Conservation (phyloP, 2,888 invertebrate species). For the Hemaris fuciformis region DNA sequence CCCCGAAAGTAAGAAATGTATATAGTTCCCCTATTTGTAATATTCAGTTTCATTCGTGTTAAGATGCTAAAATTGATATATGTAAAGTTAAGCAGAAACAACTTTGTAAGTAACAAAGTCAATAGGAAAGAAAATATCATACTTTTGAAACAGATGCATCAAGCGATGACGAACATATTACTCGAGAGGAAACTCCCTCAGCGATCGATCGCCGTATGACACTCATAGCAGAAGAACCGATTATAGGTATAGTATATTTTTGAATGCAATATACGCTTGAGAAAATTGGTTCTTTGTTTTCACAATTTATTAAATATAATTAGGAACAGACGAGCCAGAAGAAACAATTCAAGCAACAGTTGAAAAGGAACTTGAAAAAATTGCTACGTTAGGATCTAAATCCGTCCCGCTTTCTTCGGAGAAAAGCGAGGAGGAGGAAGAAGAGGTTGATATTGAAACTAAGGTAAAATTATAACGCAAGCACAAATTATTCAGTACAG, state of each 20-base stretch:
- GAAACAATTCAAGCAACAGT: background rate
- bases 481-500: background rate
- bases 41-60: background rate
- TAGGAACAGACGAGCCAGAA: background rate
- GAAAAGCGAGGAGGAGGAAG: slow-evolving; percentile 36
- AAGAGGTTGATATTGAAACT: slow-evolving; percentile 27
- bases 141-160: slow-evolving; percentile 55
- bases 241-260: slow-evolving; percentile 15
- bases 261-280: slow-evolving; percentile 12
- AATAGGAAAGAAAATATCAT: slow-evolving; percentile 26
- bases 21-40: background rate
- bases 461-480: slow-evolving; percentile 36
- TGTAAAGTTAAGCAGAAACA: too few species aligned
- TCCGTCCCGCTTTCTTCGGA: background rate
- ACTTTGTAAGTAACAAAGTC: background rate
- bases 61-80: background rate
- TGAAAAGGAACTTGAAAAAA: background rate
- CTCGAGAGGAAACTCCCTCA: slow-evolving; percentile 57
- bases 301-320: background rate
- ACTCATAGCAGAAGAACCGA: slow-evolving; percentile 55
- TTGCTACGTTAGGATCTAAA: background rate
- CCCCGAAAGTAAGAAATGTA: background rate
- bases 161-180: slow-evolving; percentile 46
- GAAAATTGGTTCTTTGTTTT: background rate
- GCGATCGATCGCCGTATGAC: slow-evolving; percentile 70